Evolutionary conservation across 2,113 vertebrate species (phyloP), one percentile per base, ranked within the genome.

Genomic region (Otus sunia): DNA sequence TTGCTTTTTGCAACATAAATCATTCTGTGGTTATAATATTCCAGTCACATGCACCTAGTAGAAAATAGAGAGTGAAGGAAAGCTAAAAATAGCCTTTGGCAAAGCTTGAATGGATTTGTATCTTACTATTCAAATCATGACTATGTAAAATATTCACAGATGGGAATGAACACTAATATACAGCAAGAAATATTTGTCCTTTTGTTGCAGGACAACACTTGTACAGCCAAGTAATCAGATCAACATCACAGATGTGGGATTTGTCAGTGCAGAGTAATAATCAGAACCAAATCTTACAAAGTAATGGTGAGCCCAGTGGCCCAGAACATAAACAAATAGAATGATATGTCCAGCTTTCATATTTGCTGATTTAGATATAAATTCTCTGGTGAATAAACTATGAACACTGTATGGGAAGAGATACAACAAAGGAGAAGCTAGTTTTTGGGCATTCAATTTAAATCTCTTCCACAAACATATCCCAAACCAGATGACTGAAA

Each of bases 1-100:
- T 83, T 52, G 12, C 36, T 94, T 32, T 83, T 84, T 92, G 41
- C 1, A 2, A 43, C 78, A 92, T 75, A 85, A 94, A 85, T 95
- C 12, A 74, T 84, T 43, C 55, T 86, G 37, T 67, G 49, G 9
- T 64, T 59, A 5, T 32, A 85, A 55, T 60, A 91, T 88, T 94
- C 80, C 53, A 91, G 86, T 69, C 88, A 86, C 59, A 56, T 36
- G 49, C 30, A 83, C 43, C 52, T 76, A 53, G 43, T 30, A 87
- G 69, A 72, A 95, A 92, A 89, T 3, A 69, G 45, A 80, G 71
- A 90, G 41, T 6, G 9, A 7, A 67, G 11, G 11, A 66, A 76
- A 88, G 76, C 41, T 92, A 83, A 94, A 94, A 95, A 82, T 73
- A 94, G 11, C 25, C 26, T 66, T 77, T 87, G 66, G 47, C 58